Evolutionary conservation across 2,113 vertebrate species (phyloP).

Genomic region (Melanerpes aurifrons): DNA sequence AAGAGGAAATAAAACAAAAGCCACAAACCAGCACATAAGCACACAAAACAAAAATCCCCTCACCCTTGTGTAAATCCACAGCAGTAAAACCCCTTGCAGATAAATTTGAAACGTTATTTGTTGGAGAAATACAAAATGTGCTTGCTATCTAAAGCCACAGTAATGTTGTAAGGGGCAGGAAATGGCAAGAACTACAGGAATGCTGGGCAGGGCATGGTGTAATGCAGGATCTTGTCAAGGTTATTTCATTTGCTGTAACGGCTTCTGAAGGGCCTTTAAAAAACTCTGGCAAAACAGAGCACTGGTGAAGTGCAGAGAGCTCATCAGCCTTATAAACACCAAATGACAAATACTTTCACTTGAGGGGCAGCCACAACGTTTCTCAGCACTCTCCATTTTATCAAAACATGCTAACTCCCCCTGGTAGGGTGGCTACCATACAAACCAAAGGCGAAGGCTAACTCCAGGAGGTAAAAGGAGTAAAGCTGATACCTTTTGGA

Average conservation of each 20-base stretch:
- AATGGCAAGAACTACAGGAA: constrained; percentile 57
- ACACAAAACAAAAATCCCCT: constrained; percentile 1
- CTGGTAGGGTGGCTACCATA: accelerated
- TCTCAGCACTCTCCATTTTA: not conserved
- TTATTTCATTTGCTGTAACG: not conserved
- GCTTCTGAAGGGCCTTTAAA: constrained; percentile 30
- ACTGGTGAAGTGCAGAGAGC: not conserved
- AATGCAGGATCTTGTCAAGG: not conserved
- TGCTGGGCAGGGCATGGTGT: constrained; percentile 36
- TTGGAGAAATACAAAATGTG: not conserved
- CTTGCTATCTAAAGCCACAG: not conserved
- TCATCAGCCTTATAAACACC: not conserved
- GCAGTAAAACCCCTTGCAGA: not conserved
- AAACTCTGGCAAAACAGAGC: not conserved
- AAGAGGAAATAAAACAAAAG: constrained; percentile 31
- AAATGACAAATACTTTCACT: not conserved
- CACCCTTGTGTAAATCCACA: not conserved
- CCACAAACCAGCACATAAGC: not conserved
- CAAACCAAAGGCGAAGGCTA: not conserved
- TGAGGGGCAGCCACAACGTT: not conserved
- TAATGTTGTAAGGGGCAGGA: not conserved
- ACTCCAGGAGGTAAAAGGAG: not conserved
- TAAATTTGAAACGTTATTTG: not conserved
- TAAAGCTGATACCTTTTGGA: constrained; percentile 1
- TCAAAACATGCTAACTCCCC: not conserved